Percentiles rank a stretch among this genome's conserved stretches.
These are phyloP conservation scores for Molossus molossus DNA, from an alignment of 2,797 vertebrate species.

Conservation along the genomic window DNA sequence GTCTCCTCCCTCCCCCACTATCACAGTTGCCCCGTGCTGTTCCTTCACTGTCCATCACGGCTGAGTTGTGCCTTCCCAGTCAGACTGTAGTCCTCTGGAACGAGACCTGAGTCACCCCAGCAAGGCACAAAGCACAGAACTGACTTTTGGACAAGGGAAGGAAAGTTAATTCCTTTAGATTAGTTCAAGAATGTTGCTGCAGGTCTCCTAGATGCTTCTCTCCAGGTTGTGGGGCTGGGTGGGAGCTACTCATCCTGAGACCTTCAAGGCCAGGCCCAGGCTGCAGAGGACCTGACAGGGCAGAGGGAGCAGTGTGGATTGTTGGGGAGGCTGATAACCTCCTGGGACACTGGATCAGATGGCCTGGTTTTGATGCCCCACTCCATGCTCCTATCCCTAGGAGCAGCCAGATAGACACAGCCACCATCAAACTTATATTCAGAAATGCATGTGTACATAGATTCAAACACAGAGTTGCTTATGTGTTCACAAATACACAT, in stretches of 20 bases:
- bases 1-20: background rate
- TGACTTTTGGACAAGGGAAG: background rate
- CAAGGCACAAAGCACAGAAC: background rate
- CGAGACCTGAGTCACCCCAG: background rate
- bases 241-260: background rate
- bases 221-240: background rate
- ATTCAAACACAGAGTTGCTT: background rate
- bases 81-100: background rate
- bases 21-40: background rate
- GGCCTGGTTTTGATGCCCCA: background rate
- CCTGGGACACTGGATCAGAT: background rate
- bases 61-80: background rate
- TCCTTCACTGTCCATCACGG: background rate
- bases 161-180: slow-evolving; percentile 19
- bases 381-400: background rate
- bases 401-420: background rate
- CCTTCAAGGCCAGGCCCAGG: background rate
- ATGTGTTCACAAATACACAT: slow-evolving; percentile 5
- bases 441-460: background rate
- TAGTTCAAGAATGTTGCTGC: background rate
- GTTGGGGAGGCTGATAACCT: background rate
- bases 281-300: background rate
- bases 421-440: background rate
- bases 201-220: background rate
- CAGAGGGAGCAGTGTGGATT: background rate